A percentile compares a stretch with the other conserved stretches of the same genome.
Evolutionary conservation across 2,797 vertebrate species (phyloP).

Genomic region (Peromyscus melanophrys): DNA sequence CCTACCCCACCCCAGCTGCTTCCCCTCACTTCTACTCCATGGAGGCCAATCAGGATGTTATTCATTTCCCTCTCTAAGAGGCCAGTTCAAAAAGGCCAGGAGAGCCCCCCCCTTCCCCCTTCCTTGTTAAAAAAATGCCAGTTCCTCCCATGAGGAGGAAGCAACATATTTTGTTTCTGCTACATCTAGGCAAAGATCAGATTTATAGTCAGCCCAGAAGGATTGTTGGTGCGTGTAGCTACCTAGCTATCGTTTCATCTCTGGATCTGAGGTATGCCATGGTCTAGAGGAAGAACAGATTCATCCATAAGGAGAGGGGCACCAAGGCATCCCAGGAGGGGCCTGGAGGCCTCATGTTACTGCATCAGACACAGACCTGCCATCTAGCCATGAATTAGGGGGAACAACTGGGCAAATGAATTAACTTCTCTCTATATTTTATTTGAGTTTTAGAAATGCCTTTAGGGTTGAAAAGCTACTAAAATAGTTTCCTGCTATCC

Average conservation of each 20-base stretch:
- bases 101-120: conserved; percentile 31
- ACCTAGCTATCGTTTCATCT: conserved; percentile 67
- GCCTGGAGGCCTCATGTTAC: conserved; percentile 81
- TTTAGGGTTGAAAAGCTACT: conserved; percentile 80
- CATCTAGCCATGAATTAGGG: conserved; percentile 87
- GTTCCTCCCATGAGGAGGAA: conserved; percentile 82
- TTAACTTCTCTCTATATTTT: conserved; percentile 86
- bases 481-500: conserved; percentile 69
- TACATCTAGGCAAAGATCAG: conserved; percentile 81
- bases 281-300: conserved; percentile 83
- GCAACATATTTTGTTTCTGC: conserved; percentile 77
- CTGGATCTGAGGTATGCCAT: conserved; percentile 52
- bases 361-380: conserved; percentile 84
- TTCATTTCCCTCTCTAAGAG: conserved; percentile 72
- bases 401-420: conserved; percentile 84
- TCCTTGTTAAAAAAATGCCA: conserved; percentile 76
- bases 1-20: not conserved
- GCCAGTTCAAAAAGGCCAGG: conserved; percentile 75
- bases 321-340: not conserved
- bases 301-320: conserved; percentile 72
- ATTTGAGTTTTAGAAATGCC: conserved; percentile 79
- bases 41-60: conserved; percentile 77
- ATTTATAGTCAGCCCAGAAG: conserved; percentile 77
- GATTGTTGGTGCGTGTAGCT: conserved; percentile 42
- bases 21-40: conserved; percentile 14